Conservation (phyloP, 1,140 invertebrate genomes). For the Doryteuthis pealeii region DNA sequence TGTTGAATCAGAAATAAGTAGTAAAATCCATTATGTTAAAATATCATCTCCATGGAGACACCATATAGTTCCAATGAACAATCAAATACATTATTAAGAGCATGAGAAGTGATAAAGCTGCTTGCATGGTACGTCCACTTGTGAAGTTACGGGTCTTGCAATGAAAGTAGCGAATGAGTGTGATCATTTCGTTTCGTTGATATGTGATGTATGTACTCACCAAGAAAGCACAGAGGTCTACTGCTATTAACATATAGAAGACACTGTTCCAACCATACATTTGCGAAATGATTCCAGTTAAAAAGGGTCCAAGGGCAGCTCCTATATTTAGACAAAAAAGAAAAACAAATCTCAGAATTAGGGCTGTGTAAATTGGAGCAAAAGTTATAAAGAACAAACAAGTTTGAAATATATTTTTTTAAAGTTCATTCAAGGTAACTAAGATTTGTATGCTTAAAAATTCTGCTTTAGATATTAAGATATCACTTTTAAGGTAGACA, state of each 20-base stretch:
- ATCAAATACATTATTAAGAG: neutral
- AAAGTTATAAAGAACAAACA: too few species aligned
- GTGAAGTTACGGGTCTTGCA: neutral
- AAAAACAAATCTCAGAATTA: too few species aligned
- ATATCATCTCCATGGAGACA: too few species aligned
- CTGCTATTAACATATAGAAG: constrained; percentile 87
- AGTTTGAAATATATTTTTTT: too few species aligned
- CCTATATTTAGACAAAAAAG: constrained; percentile 62
- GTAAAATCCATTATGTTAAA: too few species aligned
- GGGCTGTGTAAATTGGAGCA: too few species aligned
- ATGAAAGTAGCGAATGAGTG: neutral
- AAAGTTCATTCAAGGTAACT: too few species aligned
- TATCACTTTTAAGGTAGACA: too few species aligned
- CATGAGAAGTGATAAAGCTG: neutral
- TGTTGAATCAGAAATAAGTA: too few species aligned
- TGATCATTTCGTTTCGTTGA: neutral
- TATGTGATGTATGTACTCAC: constrained; percentile 37
- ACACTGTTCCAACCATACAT: constrained; percentile 78
- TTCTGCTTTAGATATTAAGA: too few species aligned
- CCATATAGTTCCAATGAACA: too few species aligned
- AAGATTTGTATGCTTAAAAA: too few species aligned
- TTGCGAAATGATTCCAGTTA: constrained; percentile 79
- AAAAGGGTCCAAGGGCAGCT: constrained; percentile 84
- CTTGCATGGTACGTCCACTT: neutral
- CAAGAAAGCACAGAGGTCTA: constrained; percentile 78